Conservation (phyloP, 1,140 invertebrate species). For the Drosophila athabasca region DNA sequence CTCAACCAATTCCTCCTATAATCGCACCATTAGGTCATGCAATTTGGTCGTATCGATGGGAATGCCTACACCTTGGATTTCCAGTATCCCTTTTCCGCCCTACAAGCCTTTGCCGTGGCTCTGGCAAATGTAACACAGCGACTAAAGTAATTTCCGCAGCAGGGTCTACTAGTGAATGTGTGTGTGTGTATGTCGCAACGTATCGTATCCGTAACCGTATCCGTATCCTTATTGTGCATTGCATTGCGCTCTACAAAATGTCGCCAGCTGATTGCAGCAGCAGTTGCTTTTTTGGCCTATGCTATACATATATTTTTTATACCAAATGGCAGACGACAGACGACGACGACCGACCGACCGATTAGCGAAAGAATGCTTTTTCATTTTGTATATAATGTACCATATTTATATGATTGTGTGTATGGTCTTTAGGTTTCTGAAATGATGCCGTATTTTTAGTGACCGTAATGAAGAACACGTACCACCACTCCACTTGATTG, state of each 20-base stretch:
- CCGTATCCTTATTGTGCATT: conserved; percentile 23
- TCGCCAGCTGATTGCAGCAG: conserved; percentile 40
- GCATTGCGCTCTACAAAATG: conserved; percentile 8
- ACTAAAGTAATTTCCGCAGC: conserved; percentile 89
- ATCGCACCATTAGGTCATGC: conserved; percentile 92
- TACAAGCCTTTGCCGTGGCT: conserved; percentile 99
- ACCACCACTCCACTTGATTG: conserved; percentile 73
- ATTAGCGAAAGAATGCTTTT: conserved; percentile 40
- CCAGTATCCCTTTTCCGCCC: conserved; percentile 98
- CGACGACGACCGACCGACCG: neutral
- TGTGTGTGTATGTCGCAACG: conserved; percentile 11
- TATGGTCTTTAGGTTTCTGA: conserved; percentile 74
- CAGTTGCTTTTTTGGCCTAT: conserved; percentile 58
- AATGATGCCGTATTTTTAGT: conserved; percentile 38
- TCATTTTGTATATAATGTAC: conserved; percentile 70
- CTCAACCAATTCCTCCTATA: too few species aligned
- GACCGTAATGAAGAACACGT: conserved; percentile 64
- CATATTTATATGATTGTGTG: conserved; percentile 22
- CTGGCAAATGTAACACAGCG: conserved; percentile 99
- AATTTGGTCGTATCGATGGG: conserved; percentile 99
- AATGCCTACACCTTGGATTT: conserved; percentile 99
- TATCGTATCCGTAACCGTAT: conserved; percentile 5
- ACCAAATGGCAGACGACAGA: conserved; percentile 21
- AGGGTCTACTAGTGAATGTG: conserved; percentile 4
- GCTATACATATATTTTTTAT: conserved; percentile 59